Evolutionary conservation across 2,113 vertebrate species (phyloP).

Genomic region (Callochromis pleurospilus): DNA sequence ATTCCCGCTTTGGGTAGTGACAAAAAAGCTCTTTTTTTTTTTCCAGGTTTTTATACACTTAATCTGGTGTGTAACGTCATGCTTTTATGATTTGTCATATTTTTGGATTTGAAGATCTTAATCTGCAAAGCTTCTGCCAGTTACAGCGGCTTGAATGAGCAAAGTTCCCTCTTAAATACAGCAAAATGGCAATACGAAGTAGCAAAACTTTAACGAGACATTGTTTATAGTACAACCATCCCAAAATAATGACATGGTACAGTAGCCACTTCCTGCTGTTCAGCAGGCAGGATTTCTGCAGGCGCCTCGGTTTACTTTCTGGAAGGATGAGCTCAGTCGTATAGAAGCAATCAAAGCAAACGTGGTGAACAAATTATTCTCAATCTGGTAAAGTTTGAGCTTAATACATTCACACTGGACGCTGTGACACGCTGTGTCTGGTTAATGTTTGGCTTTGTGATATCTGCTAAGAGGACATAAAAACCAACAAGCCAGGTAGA

Average conservation of each 20-base stretch:
- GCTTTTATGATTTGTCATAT: background rate
- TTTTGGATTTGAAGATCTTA: background rate
- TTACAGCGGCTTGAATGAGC: background rate
- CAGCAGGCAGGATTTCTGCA: background rate
- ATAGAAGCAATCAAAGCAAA: background rate
- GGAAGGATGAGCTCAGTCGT: background rate
- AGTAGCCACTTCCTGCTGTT: background rate
- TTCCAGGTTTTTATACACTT: background rate
- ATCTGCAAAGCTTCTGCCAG: background rate
- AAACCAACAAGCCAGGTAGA: background rate
- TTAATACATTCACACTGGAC: background rate
- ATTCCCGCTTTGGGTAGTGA: background rate
- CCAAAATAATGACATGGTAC: background rate
- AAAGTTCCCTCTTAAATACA: background rate
- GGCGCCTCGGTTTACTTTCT: background rate
- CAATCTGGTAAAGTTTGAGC: background rate
- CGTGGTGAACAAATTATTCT: background rate
- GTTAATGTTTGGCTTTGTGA: conserved; percentile 11
- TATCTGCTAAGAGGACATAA: background rate
- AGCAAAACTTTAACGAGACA: background rate
- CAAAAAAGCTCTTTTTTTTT: background rate
- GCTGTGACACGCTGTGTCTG: background rate
- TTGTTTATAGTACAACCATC: background rate
- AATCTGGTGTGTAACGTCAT: background rate
- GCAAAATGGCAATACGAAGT: background rate